These are phyloP conservation scores for Cyprinella venusta DNA, from an alignment of 2,797 vertebrate species.

Conservation along the genomic window DNA sequence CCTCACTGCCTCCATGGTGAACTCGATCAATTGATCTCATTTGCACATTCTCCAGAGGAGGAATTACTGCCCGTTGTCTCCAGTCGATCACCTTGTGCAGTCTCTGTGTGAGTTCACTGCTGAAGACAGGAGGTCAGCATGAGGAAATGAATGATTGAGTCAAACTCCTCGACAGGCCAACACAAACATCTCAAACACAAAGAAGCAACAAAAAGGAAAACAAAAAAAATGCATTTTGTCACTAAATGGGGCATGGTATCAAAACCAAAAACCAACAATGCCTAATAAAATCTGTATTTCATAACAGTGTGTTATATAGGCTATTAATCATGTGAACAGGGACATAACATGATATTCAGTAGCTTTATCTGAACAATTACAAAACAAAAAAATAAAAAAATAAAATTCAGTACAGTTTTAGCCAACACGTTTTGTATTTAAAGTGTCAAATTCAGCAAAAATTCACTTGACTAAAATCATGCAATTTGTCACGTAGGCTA, in stretches of 20 bases:
- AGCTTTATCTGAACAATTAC: not conserved
- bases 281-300: not conserved
- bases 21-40: conserved; percentile 22
- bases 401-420: not conserved
- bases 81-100: conserved; percentile 29
- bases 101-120: conserved; percentile 33
- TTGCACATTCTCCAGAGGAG: conserved; percentile 16
- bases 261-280: not conserved
- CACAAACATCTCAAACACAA: conserved; percentile 3
- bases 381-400: not conserved
- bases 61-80: conserved; percentile 17
- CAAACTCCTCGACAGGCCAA: conserved; percentile 7
- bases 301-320: not conserved
- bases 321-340: not conserved
- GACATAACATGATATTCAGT: not conserved
- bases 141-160: not conserved
- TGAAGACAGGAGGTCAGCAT: conserved; percentile 15
- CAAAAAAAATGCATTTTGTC: not conserved
- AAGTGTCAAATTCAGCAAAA: not conserved
- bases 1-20: conserved; percentile 10
- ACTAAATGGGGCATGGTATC: not conserved
- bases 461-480: not conserved
- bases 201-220: not conserved
- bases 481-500: not conserved
- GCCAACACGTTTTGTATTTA: too few species aligned